These are phyloP conservation scores for Zele albiditarsus DNA, from an alignment of 2,888 invertebrate species.

Conservation along the genomic window DNA sequence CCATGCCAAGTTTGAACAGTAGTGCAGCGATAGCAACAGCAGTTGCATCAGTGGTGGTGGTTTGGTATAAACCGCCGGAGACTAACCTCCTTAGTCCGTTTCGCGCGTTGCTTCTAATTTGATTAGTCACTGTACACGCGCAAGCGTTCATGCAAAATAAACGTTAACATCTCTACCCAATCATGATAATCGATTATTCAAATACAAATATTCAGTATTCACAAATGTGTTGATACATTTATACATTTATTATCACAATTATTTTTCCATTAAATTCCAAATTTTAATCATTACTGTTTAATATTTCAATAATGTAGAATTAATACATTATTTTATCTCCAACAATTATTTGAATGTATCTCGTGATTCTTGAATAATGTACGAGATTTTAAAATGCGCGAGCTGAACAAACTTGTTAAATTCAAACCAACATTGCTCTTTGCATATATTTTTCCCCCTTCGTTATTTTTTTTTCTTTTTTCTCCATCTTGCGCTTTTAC, in stretches of 20 bases:
- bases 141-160: constrained; percentile 3
- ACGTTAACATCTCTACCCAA: constrained; percentile 10
- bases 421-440: not conserved
- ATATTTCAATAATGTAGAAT: too few species aligned
- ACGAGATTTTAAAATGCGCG: not conserved
- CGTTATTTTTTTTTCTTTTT: constrained; percentile 14
- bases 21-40: constrained; percentile 19
- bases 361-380: not conserved
- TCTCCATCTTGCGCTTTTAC: not conserved
- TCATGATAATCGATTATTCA: constrained; percentile 26
- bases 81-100: not conserved
- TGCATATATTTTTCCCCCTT: not conserved
- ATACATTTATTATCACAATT: not conserved
- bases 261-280: not conserved
- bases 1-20: constrained; percentile 37
- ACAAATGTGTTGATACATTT: not conserved
- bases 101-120: constrained; percentile 41
- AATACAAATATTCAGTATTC: not conserved
- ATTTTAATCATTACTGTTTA: too few species aligned
- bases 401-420: not conserved
- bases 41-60: constrained; percentile 10
- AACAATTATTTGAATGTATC: not conserved
- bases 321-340: too few species aligned
- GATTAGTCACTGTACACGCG: constrained; percentile 22
- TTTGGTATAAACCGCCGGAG: constrained; percentile 11